Evolutionary conservation across 1,140 invertebrate genomes (phyloP).

Genomic region (Plectrocnemia conspersa): DNA sequence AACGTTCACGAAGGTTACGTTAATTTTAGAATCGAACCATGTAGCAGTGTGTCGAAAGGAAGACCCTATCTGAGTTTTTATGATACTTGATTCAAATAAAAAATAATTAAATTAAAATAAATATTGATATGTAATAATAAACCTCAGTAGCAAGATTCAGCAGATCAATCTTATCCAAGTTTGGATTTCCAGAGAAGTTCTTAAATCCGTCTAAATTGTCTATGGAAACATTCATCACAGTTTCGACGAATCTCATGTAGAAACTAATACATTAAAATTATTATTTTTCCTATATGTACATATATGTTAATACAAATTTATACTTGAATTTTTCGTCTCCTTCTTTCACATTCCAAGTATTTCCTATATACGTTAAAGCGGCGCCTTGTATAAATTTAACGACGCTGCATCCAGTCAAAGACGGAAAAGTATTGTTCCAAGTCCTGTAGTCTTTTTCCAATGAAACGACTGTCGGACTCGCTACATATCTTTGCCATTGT

Average conservation of each 20-base stretch:
- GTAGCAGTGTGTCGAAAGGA: background rate
- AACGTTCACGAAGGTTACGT: slow-evolving; percentile 42
- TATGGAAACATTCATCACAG: slow-evolving; percentile 50
- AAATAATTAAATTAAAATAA: background rate
- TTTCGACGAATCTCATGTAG: slow-evolving; percentile 47
- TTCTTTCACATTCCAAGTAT: slow-evolving; percentile 13
- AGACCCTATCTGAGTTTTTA: slow-evolving; percentile 13
- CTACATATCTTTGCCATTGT: slow-evolving; percentile 52
- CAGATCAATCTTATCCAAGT: slow-evolving; percentile 47
- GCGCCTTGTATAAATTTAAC: slow-evolving; percentile 37
- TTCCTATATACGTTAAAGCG: slow-evolving; percentile 15
- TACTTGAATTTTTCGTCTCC: slow-evolving; percentile 20
- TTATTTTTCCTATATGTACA: background rate
- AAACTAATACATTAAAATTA: slow-evolving; percentile 16
- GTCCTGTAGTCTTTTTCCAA: slow-evolving; percentile 56
- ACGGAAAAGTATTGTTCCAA: slow-evolving; percentile 55
- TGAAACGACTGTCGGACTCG: slow-evolving; percentile 57
- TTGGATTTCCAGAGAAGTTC: slow-evolving; percentile 44
- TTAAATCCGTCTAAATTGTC: slow-evolving; percentile 44
- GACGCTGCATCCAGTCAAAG: slow-evolving; percentile 50
- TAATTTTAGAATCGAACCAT: slow-evolving; percentile 13
- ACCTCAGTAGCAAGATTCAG: slow-evolving; percentile 43
- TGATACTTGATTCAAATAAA: background rate
- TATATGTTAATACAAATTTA: background rate
- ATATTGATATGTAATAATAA: slow-evolving; percentile 5